Conservation (phyloP, 2,113 vertebrate genomes). For the Mustelus asterias region DNA sequence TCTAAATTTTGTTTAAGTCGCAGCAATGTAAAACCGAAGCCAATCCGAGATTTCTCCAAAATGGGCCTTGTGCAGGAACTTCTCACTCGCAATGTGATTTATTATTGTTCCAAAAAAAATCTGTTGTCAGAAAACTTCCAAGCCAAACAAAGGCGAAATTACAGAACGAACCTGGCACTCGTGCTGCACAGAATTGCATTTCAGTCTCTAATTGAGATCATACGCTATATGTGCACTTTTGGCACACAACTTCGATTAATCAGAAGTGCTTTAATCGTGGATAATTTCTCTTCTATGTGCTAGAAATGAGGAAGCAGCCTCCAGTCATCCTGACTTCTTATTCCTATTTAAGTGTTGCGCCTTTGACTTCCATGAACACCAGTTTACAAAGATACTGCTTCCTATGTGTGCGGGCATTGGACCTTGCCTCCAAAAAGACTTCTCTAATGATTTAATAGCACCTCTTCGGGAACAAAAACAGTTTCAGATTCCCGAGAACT, state of each 20-base stretch:
- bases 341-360: slow-evolving; percentile 60
- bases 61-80: slow-evolving; percentile 45
- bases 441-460: slow-evolving; percentile 70
- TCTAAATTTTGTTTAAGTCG: slow-evolving; percentile 48
- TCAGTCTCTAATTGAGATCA: slow-evolving; percentile 84
- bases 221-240: slow-evolving; percentile 71
- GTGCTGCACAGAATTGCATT: slow-evolving; percentile 71
- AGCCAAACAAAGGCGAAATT: slow-evolving; percentile 71
- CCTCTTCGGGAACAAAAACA: slow-evolving; percentile 57
- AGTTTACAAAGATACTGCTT: slow-evolving; percentile 59
- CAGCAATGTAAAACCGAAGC: slow-evolving; percentile 47
- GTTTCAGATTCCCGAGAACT: slow-evolving; percentile 59
- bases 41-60: slow-evolving; percentile 46
- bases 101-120: slow-evolving; percentile 47
- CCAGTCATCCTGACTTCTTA: slow-evolving; percentile 54
- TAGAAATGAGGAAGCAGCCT: slow-evolving; percentile 42
- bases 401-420: slow-evolving; percentile 48
- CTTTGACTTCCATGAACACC: slow-evolving; percentile 76
- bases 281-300: slow-evolving; percentile 62
- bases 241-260: slow-evolving; percentile 72
- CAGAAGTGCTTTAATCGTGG: slow-evolving; percentile 71
- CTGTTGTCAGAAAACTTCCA: slow-evolving; percentile 66
- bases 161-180: slow-evolving; percentile 60
- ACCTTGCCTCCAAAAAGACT: slow-evolving; percentile 49
- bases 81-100: slow-evolving; percentile 52